Evolutionary conservation across 2,888 invertebrate species (phyloP).

Genomic region (Hermaeophaga mercurialis): DNA sequence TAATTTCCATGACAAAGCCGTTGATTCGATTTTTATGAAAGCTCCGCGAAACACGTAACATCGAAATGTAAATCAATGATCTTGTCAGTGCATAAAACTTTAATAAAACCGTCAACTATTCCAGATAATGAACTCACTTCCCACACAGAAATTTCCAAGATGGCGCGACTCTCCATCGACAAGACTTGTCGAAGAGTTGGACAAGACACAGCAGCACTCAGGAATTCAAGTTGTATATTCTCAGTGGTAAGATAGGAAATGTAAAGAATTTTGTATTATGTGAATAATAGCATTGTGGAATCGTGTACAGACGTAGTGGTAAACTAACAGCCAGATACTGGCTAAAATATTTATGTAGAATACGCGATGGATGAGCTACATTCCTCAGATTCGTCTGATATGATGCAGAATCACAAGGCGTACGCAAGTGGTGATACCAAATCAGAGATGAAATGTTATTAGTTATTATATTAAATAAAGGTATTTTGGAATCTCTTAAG

Average conservation of each 20-base stretch:
- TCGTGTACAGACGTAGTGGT: constrained; percentile 51
- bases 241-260: constrained; percentile 46
- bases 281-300: constrained; percentile 56
- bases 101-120: constrained; percentile 16
- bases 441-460: too few species aligned
- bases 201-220: constrained; percentile 30
- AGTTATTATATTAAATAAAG: too few species aligned
- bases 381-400: constrained; percentile 44
- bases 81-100: constrained; percentile 14
- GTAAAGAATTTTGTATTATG: constrained; percentile 54
- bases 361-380: constrained; percentile 47
- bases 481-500: too few species aligned
- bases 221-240: constrained; percentile 33
- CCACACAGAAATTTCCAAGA: constrained; percentile 20
- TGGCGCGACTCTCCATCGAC: constrained; percentile 17
- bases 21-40: too few species aligned
- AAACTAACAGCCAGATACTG: constrained; percentile 49
- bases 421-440: constrained; percentile 2
- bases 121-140: constrained; percentile 16
- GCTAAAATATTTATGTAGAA: constrained; percentile 51
- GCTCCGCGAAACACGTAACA: too few species aligned
- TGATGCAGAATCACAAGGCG: constrained; percentile 24
- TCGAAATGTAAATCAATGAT: constrained; percentile 13
- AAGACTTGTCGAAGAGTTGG: constrained; percentile 23
- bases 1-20: too few species aligned